A percentile compares a stretch with the other conserved stretches of the same genome.
These are phyloP conservation scores for Pseudomyrmex flavicornis DNA, from an alignment of 1,140 invertebrate species.

Conservation along the genomic window DNA sequence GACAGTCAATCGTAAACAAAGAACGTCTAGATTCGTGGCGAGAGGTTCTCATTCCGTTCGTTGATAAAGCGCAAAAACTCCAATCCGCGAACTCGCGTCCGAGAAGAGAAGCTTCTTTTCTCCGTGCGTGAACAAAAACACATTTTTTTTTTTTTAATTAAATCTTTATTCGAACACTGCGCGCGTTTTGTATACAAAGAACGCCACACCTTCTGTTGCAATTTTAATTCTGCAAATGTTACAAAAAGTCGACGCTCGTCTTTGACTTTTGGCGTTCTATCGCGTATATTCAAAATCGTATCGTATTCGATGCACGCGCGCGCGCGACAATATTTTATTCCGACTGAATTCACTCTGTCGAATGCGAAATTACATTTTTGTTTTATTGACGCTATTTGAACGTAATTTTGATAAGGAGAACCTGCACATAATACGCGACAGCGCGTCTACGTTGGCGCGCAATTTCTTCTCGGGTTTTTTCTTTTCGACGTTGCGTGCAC, in stretches of 20 bases:
- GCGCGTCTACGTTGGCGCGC: background rate
- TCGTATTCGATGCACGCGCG: background rate
- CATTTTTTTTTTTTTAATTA: too few relatives aligned
- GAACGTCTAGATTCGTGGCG: slow-evolving; percentile 43
- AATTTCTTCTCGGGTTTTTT: too few relatives aligned
- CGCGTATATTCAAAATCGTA: background rate
- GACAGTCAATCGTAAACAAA: slow-evolving; percentile 60
- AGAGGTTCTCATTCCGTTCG: slow-evolving; percentile 22
- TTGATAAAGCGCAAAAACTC: slow-evolving; percentile 7
- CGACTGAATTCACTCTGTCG: background rate
- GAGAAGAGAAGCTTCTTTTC: background rate
- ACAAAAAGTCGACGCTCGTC: background rate
- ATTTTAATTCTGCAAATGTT: slow-evolving; percentile 1
- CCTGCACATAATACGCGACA: background rate
- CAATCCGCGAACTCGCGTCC: too few relatives aligned
- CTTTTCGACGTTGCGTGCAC: background rate
- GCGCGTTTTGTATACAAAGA: too few relatives aligned
- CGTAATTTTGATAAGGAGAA: slow-evolving; percentile 45
- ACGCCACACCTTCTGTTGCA: background rate
- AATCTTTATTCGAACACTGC: too few relatives aligned
- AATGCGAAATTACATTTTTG: slow-evolving; percentile 25
- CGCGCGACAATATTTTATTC: background rate
- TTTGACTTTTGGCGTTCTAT: background rate
- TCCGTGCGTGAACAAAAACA: background rate
- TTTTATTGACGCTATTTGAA: slow-evolving; percentile 41